A percentile compares a stretch with the other conserved stretches of the same genome.
Conservation (phyloP, 92 coral and sea anemone genomes). For the Umimayanthus kanabou region DNA sequence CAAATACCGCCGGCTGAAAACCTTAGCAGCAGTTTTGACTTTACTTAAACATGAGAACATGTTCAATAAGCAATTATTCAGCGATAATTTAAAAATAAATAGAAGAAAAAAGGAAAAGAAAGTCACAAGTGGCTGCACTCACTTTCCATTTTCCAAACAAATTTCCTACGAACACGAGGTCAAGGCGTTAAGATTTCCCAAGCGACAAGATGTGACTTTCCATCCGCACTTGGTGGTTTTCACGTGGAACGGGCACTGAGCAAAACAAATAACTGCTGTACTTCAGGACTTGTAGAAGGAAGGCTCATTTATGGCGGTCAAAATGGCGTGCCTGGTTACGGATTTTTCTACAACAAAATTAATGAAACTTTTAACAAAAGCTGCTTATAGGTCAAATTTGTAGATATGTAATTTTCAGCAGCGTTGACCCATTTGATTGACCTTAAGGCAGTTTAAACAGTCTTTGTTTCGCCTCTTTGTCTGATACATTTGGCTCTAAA, state of each 20-base stretch:
- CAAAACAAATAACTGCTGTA: conserved; percentile 7
- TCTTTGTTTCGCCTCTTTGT: no score
- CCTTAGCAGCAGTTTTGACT: background rate
- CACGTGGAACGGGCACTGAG: conserved; percentile 6
- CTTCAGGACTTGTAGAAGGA: conserved; percentile 9
- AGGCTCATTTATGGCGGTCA: conserved; percentile 11
- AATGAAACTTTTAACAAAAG: background rate
- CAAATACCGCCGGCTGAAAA: background rate
- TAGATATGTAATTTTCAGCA: background rate
- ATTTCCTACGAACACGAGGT: background rate
- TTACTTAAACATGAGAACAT: background rate
- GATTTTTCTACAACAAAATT: conserved; percentile 10
- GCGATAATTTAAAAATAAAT: conserved; percentile 13
- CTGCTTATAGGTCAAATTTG: background rate
- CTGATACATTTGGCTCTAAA: conserved; percentile 58
- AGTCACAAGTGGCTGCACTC: background rate
- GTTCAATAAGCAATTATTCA: background rate
- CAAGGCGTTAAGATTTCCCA: conserved; percentile 11
- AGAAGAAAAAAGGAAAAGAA: conserved; percentile 2
- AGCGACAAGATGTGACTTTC: background rate
- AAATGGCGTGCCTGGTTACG: conserved; percentile 12
- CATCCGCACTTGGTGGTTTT: conserved; percentile 15
- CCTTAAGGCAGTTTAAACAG: no score
- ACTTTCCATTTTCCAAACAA: background rate
- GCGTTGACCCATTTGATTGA: no score